Percentiles rank a stretch among this genome's conserved stretches.
Conservation (phyloP, 2,797 vertebrate species). For the Acestrorhynchus altus region DNA sequence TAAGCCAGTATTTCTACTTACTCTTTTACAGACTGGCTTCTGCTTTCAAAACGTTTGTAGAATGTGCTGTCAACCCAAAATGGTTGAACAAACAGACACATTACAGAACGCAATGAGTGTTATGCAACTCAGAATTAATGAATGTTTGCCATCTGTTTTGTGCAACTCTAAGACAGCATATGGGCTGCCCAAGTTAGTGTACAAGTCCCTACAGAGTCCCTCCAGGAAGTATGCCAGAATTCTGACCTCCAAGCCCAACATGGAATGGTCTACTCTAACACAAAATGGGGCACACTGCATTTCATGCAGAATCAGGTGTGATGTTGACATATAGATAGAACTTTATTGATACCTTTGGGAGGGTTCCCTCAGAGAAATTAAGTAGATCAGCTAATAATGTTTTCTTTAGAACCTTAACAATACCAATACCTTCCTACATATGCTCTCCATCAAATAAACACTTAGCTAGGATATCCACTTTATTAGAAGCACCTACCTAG, state of each 20-base stretch:
- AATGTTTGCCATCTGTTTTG: not conserved
- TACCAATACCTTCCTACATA: too few species aligned
- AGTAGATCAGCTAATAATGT: too few species aligned
- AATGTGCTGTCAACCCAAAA: not conserved
- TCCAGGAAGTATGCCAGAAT: not conserved
- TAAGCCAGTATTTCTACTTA: not conserved
- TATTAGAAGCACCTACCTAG: too few species aligned
- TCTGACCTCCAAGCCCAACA: not conserved
- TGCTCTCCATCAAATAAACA: not conserved
- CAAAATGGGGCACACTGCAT: not conserved
- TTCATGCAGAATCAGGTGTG: not conserved
- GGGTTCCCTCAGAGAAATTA: too few species aligned
- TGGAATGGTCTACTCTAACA: not conserved
- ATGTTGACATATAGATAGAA: not conserved
- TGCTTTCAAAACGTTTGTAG: not conserved
- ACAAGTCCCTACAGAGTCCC: not conserved
- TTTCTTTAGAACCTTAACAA: too few species aligned
- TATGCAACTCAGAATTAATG: slow-evolving; percentile 8
- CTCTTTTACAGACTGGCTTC: not conserved
- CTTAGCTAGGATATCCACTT: too few species aligned
- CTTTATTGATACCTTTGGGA: too few species aligned
- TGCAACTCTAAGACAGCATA: not conserved
- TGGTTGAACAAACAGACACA: slow-evolving; percentile 5
- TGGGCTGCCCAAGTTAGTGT: not conserved
- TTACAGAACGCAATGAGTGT: not conserved